These are phyloP conservation scores for Colinus virginianus DNA, from an alignment of 2,113 vertebrate genomes.

Conservation along the genomic window DNA sequence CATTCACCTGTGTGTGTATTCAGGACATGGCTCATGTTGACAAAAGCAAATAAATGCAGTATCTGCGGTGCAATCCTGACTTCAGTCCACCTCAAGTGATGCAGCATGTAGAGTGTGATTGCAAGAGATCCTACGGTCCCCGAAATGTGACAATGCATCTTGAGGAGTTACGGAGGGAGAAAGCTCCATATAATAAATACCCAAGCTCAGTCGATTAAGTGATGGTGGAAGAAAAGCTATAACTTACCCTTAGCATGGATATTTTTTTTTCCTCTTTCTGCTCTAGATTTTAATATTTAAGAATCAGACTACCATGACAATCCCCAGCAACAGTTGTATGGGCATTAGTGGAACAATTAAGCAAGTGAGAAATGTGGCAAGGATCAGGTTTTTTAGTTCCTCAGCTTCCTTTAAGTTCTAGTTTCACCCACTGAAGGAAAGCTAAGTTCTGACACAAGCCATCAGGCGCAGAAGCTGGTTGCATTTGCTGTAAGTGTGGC, in stretches of 20 bases:
- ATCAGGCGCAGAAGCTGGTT: rapidly evolving
- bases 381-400: background rate
- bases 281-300: background rate
- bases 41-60: constrained; percentile 55
- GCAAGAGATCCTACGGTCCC: background rate
- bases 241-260: background rate
- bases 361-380: background rate
- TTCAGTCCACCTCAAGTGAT: background rate
- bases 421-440: background rate
- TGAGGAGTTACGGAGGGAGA: rapidly evolving
- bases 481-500: background rate
- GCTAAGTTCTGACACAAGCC: background rate
- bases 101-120: background rate
- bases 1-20: constrained; percentile 52
- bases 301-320: background rate
- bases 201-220: background rate
- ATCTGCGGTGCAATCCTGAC: constrained; percentile 29
- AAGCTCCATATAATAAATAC: background rate
- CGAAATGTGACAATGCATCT: rapidly evolving
- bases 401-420: background rate
- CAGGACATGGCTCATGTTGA: constrained; percentile 4
- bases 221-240: background rate
- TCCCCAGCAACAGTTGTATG: rapidly evolving
- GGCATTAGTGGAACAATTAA: background rate
- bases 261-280: background rate